Evolutionary conservation across 2,797 vertebrate genomes (phyloP), one percentile per base, ranked within the genome.

Genomic region (Xenops minutus): DNA sequence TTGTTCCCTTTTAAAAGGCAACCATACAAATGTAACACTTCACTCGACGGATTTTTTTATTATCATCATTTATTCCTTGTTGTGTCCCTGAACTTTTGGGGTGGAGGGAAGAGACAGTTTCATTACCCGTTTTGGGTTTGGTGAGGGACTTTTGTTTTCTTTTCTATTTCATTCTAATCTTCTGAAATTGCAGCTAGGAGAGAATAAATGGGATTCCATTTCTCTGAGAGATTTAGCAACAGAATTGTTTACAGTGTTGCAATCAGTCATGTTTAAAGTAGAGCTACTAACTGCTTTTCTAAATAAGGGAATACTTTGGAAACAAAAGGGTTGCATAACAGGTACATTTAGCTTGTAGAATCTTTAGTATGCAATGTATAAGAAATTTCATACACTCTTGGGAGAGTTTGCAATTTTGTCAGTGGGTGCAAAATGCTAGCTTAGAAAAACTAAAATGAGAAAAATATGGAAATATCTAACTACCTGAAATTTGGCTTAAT

Each of bases 261-360:
- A 94, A 94, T 96, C 85, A 95, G 37, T 96, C 94, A 72, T 91
- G 73, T 96, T 96, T 96, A 91, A 96, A 96, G 85, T 58, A 91
- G 56, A 89, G 61, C 62, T 88, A 83, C 91, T 91, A 94, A 96
- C 91, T 55, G 89, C 72, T 76, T 69, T 88, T 88, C 73, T 95
- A 94, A 95, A 74, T 86, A 88, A 92, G 66, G n/a, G 62, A 92
- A 88, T 88, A 96, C 82, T 84, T 83, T 52, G 16, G 73, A 93
- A 92, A 95, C 82, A 96, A 93, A 96, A 91, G 46, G 29, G 46
- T 83, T 95, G 91, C 68, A 68, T 75, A 96, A 95, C 49, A 95
- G 61, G 49, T 55, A 91, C 75, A 96, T 91, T 94, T 68, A 80
- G 49, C 29, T 88, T 68, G 39, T 54, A 78, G n/a, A 89, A 88